Base-by-base conservation (phyloP, 2,113 vertebrate genomes). In the Triplophysa rosa region DNA sequence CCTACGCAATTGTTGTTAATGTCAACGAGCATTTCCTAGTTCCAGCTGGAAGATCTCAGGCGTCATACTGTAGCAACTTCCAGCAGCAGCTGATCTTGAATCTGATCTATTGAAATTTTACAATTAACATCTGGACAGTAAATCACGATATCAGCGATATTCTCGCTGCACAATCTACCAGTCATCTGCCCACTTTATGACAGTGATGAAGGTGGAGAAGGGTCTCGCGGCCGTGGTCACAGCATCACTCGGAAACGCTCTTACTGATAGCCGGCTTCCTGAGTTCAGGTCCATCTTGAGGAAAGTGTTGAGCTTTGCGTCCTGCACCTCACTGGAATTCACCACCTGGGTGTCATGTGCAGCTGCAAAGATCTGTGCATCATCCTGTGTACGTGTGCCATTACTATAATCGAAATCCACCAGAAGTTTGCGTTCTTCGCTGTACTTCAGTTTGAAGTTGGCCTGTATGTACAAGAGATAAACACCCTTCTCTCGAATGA, bases 381-480 rank as follows among this genome's bases (percentile, higher is more conserved):
- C 33, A 37, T 37, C 0, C 6, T 37, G 33, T 8, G 0, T 0
- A 2, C 0, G 1, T 37, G 33, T 37, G 33, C 33, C 33, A 37
- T 67, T 66, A 42, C 7, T 0, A n/a, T 56, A 67, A 16, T 0
- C 10, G 26, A 82, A 56, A 13, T 54, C 11, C 77, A 84, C 52
- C 2, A 9, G 1, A 6, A 82, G 24, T 12, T 8, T 21, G 17
- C 82, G 64, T 37, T 37, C 33, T 37, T 37, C 12, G 13, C 2
- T 58, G 12, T 42, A 19, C 2, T 54, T 10, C 0, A 79, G 45
- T 1, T 9, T 0, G 23, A 71, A 84, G n/a, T 80, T 84, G 40
- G 24, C 66, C 61, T 84, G 83, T 42, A 84, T n/a, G 71, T 82
- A 82, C 40, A 80, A 14, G 40, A 84, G 70, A 63, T 82, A 84